phyloP scores from a whole-genome alignment of 2,113 vertebrate genomes.

The Raja brachyura region DNA sequence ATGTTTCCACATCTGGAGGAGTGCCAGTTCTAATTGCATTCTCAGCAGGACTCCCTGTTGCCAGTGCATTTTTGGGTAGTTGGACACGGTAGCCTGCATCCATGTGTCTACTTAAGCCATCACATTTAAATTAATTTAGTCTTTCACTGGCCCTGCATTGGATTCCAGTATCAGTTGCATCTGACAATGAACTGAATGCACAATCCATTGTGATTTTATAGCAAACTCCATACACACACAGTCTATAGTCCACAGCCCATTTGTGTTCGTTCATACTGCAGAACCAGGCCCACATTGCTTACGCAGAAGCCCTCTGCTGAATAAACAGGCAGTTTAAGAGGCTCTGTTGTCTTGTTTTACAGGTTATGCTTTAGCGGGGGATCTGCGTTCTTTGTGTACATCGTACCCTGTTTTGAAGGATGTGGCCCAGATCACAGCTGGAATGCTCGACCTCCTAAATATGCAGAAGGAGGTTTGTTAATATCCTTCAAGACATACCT shows the following conservation, averaged over 20 bases:
- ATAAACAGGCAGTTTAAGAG: neutral
- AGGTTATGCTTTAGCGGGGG: constrained; percentile 77
- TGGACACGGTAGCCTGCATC: too few relatives aligned
- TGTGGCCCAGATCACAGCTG: constrained; percentile 49
- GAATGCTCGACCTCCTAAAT: constrained; percentile 63
- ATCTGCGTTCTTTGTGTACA: constrained; percentile 62
- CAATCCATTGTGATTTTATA: neutral
- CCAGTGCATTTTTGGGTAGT: too few relatives aligned
- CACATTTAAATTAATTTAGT: too few relatives aligned
- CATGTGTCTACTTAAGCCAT: too few relatives aligned
- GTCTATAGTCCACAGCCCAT: neutral
- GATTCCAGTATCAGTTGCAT: neutral
- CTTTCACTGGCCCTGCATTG: too few relatives aligned
- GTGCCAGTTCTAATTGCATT: too few relatives aligned
- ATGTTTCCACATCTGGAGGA: too few relatives aligned
- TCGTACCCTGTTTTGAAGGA: constrained; percentile 59
- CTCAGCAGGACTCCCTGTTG: too few relatives aligned
- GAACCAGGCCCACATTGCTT: neutral
- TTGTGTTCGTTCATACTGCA: neutral
- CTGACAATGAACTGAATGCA: neutral
- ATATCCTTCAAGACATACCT: neutral
- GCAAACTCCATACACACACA: neutral
- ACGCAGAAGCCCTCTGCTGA: neutral
- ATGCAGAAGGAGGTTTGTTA: constrained; percentile 67
- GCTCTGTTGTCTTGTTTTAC: neutral